Base-by-base conservation (phyloP, 2,888 invertebrate species). In the Scotopteryx bipunctaria region DNA sequence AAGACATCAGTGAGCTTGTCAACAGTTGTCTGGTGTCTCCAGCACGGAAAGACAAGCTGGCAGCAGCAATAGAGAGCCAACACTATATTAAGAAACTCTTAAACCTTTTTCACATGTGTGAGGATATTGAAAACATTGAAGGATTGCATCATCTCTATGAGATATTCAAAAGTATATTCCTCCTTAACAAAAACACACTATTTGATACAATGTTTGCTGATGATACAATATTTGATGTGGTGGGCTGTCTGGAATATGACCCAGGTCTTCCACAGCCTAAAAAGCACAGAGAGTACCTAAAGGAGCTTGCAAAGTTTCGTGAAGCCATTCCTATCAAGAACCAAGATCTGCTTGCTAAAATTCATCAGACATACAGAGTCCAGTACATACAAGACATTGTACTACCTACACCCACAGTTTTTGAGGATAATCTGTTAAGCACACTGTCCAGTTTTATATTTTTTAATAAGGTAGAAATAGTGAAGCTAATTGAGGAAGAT, bases 301-400 rank as follows among this genome's bases (percentile, higher is more conserved):
- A 95, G 76, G 96, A 97, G 78, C 94, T 97, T 85, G 98, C 98
- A 14, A 96, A 95, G 88, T 97, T 97, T 82, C 94, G 95, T 71
- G 97, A 97, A 86, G 97, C 97, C 48, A 96, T 99, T 74, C 98
- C 98, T 50, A 98, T 99, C 57, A 95, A 96, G 76, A 99, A 99
- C 86, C 93, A 94, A 61, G 99, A 99, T 89, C 92, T 99, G 64
- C 91, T 98, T 69, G 96, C 97, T 48, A 99, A 99, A 93, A 99
- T 99, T 69, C 99, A 99, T 91, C 99, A 99, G 91, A 99, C 99
- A 48, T 99, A 99, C 91, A 94, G 99, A 83, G 99, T 99, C 76
- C 99, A 99, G 91, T 99, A 99, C 89, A 99, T 99, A 73, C 97
- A 97, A 80, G 99, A 99, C 90, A 98, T 99, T 71, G 99, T 99